Evolutionary conservation across 1,140 invertebrate species (phyloP).

Genomic region (Lethrus apterus): DNA sequence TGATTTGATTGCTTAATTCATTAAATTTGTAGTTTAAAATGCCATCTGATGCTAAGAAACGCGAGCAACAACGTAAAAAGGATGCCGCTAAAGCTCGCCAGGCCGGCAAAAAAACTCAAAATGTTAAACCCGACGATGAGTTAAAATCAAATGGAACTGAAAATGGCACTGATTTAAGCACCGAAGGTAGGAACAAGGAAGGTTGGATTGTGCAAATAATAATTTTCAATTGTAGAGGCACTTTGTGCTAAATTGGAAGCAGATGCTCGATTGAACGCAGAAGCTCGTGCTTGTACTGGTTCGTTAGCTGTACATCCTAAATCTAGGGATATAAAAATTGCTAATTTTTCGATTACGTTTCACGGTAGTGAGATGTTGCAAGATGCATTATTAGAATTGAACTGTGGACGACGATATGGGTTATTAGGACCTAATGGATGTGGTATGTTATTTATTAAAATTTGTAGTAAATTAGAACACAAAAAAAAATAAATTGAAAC

Average conservation of each 20-base stretch:
- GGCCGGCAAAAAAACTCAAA: constrained; percentile 55
- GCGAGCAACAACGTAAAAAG: constrained; percentile 94
- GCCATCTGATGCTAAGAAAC: constrained; percentile 97
- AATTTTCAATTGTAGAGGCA: constrained; percentile 54
- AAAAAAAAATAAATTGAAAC: too few species aligned
- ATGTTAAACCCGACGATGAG: constrained; percentile 43
- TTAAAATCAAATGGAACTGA: constrained; percentile 45
- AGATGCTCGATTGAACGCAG: constrained; percentile 84
- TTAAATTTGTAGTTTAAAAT: too few species aligned
- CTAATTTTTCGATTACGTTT: constrained; percentile 96
- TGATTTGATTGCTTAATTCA: too few species aligned
- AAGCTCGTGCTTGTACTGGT: constrained; percentile 90
- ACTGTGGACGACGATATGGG: constrained; percentile 94
- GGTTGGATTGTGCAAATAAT: constrained; percentile 10
- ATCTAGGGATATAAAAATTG: constrained; percentile 94
- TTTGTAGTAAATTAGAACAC: too few species aligned
- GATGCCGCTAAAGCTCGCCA: constrained; percentile 79
- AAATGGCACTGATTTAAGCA: constrained; percentile 40
- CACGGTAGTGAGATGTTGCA: constrained; percentile 93
- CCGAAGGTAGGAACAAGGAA: too few species aligned
- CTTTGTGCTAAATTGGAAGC: constrained; percentile 81
- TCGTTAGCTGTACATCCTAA: constrained; percentile 90
- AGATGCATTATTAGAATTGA: constrained; percentile 94
- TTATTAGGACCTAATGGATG: constrained; percentile 94
- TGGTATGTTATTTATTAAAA: constrained; percentile 57